Evolutionary conservation across 1,140 invertebrate species (phyloP).

Genomic region (Anagrus nilaparvatae): DNA sequence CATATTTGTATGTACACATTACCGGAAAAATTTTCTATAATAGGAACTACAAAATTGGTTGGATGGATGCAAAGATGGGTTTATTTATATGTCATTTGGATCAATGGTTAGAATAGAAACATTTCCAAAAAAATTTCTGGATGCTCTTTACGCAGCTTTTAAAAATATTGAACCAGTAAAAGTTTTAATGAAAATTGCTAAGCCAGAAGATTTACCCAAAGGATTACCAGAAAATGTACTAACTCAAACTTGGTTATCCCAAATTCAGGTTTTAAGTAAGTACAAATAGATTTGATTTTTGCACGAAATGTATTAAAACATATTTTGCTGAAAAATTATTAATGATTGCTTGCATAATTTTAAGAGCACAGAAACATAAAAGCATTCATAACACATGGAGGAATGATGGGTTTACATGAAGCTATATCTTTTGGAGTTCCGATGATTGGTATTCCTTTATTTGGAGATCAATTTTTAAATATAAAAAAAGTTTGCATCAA

Average conservation of each 20-base stretch:
- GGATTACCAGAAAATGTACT: slow-evolving; percentile 49
- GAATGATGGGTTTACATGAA: slow-evolving; percentile 57
- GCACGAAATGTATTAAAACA: too few species aligned
- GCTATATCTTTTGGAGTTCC: slow-evolving; percentile 60
- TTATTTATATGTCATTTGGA: slow-evolving; percentile 63
- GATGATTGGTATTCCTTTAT: slow-evolving; percentile 55
- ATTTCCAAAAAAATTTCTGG: slow-evolving; percentile 23
- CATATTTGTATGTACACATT: background rate
- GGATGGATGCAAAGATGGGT: slow-evolving; percentile 54
- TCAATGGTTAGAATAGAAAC: slow-evolving; percentile 56
- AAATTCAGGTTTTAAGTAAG: slow-evolving; percentile 40
- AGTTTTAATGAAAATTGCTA: slow-evolving; percentile 24
- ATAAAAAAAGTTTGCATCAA: slow-evolving; percentile 22
- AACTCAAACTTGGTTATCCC: slow-evolving; percentile 52
- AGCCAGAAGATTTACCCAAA: slow-evolving; percentile 24
- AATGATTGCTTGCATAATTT: too few species aligned
- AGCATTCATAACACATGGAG: slow-evolving; percentile 60
- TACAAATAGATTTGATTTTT: too few species aligned
- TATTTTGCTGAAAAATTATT: too few species aligned
- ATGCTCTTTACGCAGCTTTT: slow-evolving; percentile 23
- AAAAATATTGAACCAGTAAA: slow-evolving; percentile 25
- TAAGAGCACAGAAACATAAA: slow-evolving; percentile 55
- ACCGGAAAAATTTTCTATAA: background rate
- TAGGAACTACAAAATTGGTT: slow-evolving; percentile 56
- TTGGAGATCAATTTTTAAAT: slow-evolving; percentile 54